Percentiles rank a stretch among this genome's conserved stretches.
Evolutionary conservation across 2,888 invertebrate species (phyloP).

Genomic region (Drosophila mettleri): DNA sequence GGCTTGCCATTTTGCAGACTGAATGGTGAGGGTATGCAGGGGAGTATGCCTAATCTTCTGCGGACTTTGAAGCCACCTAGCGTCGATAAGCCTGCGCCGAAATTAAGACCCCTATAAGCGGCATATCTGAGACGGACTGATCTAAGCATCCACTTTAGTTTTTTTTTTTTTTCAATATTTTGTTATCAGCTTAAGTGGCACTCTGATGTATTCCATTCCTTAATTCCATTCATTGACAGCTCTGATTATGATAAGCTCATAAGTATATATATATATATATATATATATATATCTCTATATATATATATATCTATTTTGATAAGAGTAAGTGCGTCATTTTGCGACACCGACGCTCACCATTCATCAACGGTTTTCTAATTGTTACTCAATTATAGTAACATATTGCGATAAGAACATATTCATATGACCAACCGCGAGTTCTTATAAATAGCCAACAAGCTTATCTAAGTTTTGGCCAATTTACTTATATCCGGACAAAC

Average conservation of each 20-base stretch:
- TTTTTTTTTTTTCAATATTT: background rate
- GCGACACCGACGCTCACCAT: background rate
- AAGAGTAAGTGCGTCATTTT: conserved; percentile 9
- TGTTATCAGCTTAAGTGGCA: conserved; percentile 28
- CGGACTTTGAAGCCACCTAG: conserved; percentile 7
- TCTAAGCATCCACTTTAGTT: background rate
- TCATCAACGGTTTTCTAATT: conserved; percentile 1
- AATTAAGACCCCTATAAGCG: background rate
- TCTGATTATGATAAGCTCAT: conserved; percentile 25
- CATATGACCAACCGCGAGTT: background rate
- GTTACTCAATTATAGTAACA: background rate
- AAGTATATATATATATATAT: background rate
- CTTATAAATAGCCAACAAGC: background rate
- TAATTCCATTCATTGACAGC: conserved; percentile 23
- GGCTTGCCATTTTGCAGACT: conserved; percentile 30
- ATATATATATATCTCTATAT: no score
- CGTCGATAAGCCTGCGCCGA: background rate
- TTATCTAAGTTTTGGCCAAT: background rate
- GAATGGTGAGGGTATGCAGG: conserved; percentile 17
- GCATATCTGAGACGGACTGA: background rate
- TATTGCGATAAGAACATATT: background rate
- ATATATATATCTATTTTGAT: conserved; percentile 2
- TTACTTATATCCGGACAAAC: background rate
- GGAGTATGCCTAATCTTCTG: conserved; percentile 16
- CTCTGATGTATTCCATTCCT: background rate